Evolutionary conservation across 1,140 invertebrate genomes (phyloP).

Genomic region (Meloidogyne exigua): DNA sequence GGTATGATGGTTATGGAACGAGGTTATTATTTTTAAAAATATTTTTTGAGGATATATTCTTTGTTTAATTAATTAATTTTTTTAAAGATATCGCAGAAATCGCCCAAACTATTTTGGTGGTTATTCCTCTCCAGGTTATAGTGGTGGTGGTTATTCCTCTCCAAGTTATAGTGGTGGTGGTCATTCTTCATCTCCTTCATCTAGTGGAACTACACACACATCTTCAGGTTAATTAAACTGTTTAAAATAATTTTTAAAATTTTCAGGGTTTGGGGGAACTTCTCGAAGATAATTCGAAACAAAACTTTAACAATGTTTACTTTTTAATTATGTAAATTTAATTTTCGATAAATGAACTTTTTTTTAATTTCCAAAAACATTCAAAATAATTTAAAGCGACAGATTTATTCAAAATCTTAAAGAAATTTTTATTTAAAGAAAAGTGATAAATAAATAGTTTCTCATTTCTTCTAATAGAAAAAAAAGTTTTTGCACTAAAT

Average conservation of each 20-base stretch:
- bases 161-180: slow-evolving; percentile 6
- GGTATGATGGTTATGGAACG: slow-evolving; percentile 8
- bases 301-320: too few relatives aligned
- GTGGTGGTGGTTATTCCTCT: neutral
- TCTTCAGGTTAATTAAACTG: slow-evolving; percentile 23
- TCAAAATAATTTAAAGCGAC: too few relatives aligned
- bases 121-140: neutral
- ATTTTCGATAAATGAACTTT: too few relatives aligned
- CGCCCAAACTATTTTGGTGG: slow-evolving; percentile 19
- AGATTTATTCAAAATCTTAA: too few relatives aligned
- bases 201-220: slow-evolving; percentile 19
- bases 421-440: too few relatives aligned
- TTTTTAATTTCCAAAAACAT: too few relatives aligned
- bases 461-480: too few relatives aligned
- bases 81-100: neutral
- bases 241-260: slow-evolving; percentile 9
- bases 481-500: too few relatives aligned
- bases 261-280: slow-evolving; percentile 50
- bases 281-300: slow-evolving; percentile 14
- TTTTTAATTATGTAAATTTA: too few relatives aligned
- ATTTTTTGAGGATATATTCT: too few relatives aligned
- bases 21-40: neutral
- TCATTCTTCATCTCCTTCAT: slow-evolving; percentile 21
- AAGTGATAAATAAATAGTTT: too few relatives aligned
- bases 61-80: neutral